Base-by-base conservation (phyloP, 2,797 vertebrate genomes). In the Macroramphosus scolopax region DNA sequence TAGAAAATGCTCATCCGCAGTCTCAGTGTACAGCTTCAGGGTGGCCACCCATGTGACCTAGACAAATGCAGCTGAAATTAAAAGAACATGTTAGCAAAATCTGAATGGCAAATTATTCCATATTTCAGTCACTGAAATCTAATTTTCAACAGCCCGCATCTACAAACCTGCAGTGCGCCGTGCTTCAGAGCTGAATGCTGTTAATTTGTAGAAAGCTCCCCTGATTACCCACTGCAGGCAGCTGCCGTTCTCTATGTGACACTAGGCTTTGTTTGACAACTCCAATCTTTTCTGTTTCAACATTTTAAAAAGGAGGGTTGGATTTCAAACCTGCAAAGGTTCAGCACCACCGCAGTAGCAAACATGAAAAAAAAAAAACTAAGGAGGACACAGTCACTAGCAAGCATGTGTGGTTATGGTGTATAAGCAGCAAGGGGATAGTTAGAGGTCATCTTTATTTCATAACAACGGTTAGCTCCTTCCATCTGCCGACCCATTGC, bases 371-470 rank as follows among this genome's bases (percentile, higher is more conserved):
- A n/a, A n/a, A n/a, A n/a, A n/a, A n/a, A n/a, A n/a, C n/a, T n/a
- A n/a, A n/a, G n/a, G n/a, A n/a, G n/a, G n/a, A n/a, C n/a, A n/a
- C n/a, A n/a, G n/a, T n/a, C n/a, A n/a, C n/a, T n/a, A 37, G 63
- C 28, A 22, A 46, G 39, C 36, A 45, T n/a, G 57, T 48, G 47
- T 29, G 62, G 43, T 64, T 47, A 38, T 29, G 20, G 51, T 47
- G 34, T 69, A 80, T 79, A 77, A 82, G 80, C 75, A 82, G 75
- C 63, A 51, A 80, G 72, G 69, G 83, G 84, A 86, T 85, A 82
- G 86, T 83, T 84, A 85, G 88, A 83, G 90, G 91, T 91, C 91
- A 92, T 89, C 87, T 89, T 85, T 89, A 85, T 91, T 89, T 89
- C 88, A 89, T 84, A 89, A 89, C 88, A 90, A 89, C 88, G 87